Evolutionary conservation across 2,113 vertebrate species (phyloP).

Genomic region (Gopherus flavomarginatus): DNA sequence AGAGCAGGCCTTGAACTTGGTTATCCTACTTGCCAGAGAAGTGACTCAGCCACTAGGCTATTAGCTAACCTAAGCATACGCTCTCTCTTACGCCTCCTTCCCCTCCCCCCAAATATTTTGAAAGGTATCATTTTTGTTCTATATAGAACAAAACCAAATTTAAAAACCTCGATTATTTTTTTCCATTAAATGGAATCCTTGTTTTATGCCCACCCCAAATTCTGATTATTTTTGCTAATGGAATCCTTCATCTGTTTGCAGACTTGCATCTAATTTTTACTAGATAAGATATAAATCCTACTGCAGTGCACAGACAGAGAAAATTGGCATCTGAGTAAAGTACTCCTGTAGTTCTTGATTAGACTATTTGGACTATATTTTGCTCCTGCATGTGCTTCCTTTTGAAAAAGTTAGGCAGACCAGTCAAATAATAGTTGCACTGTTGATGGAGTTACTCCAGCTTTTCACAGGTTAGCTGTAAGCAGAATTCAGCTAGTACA

Average conservation of each 20-base stretch:
- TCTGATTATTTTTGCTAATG: background rate
- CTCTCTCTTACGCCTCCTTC: background rate
- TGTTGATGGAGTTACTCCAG: background rate
- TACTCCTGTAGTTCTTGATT: background rate
- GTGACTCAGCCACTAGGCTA: background rate
- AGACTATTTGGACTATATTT: background rate
- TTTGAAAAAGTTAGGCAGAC: background rate
- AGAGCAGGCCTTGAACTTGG: background rate
- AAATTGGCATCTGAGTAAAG: background rate
- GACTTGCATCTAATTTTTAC: background rate
- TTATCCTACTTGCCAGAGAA: background rate
- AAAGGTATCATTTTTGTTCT: background rate
- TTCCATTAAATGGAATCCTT: background rate
- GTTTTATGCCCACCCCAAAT: background rate
- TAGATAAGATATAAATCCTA: background rate
- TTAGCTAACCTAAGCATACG: background rate
- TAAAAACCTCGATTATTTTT: background rate
- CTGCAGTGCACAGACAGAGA: background rate
- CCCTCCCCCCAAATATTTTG: background rate
- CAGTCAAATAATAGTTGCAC: background rate
- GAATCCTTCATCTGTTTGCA: background rate
- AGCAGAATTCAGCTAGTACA: slow-evolving; percentile 1
- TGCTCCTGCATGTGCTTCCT: background rate
- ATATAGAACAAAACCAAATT: background rate
- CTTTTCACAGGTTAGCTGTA: slow-evolving; percentile 2